Evolutionary conservation across 2,888 invertebrate genomes (phyloP).

Genomic region (Hirtodrosophila histrioides): DNA sequence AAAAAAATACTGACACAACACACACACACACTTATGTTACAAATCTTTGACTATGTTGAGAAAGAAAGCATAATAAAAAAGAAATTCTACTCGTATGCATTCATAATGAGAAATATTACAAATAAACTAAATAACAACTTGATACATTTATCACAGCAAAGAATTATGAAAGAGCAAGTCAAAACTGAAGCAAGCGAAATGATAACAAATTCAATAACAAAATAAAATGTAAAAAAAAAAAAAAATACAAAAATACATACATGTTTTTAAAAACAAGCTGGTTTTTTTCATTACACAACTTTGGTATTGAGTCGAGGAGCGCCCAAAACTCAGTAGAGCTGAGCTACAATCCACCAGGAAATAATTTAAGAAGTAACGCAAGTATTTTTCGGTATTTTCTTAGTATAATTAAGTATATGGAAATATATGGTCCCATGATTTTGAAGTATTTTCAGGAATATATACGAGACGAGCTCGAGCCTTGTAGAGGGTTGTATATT

Average conservation of each 20-base stretch:
- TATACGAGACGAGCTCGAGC: no score
- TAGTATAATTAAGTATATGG: no score
- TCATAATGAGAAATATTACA: conserved; percentile 37
- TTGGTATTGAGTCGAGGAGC: not conserved
- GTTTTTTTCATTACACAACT: conserved; percentile 5
- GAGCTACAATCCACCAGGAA: no score
- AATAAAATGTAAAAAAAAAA: conserved; percentile 33
- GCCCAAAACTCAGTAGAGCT: no score
- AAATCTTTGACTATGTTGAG: conserved; percentile 45
- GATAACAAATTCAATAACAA: conserved; percentile 33
- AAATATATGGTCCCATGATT: no score
- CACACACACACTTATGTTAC: conserved; percentile 44
- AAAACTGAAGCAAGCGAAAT: conserved; percentile 48
- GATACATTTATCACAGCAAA: conserved; percentile 36
- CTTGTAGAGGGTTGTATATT: no score
- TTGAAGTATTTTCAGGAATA: no score
- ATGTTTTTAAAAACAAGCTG: conserved; percentile 63
- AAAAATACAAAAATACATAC: conserved; percentile 46
- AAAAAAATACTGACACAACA: conserved; percentile 18
- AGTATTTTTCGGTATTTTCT: no score
- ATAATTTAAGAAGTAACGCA: no score
- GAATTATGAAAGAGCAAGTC: conserved; percentile 24
- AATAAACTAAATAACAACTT: conserved; percentile 11
- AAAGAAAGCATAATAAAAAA: conserved; percentile 23
- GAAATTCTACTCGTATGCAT: conserved; percentile 39